phyloP scores from a whole-genome alignment of 1,140 invertebrate species.

The Formica selysi region DNA sequence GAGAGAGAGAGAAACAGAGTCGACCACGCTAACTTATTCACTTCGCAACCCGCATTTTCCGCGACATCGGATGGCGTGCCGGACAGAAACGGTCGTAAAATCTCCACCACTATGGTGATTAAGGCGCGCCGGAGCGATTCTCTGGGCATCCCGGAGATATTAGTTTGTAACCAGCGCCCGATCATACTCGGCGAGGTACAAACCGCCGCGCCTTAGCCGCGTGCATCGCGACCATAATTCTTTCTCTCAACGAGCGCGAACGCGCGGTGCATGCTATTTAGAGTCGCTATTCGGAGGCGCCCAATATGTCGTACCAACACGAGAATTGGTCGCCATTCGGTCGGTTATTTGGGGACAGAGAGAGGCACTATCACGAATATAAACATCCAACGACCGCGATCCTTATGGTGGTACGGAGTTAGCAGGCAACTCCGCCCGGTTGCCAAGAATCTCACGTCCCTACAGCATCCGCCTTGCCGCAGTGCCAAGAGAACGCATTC shows the following conservation, averaged over 20 bases:
- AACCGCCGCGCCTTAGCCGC: constrained; percentile 43
- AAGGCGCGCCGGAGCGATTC: background rate
- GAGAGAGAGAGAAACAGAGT: background rate
- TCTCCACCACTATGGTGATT: constrained; percentile 59
- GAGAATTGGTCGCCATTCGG: constrained; percentile 74
- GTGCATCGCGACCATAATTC: constrained; percentile 68
- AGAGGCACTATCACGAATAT: constrained; percentile 78
- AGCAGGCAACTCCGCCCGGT: constrained; percentile 70
- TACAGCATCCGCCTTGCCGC: constrained; percentile 68
- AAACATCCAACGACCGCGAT: constrained; percentile 79
- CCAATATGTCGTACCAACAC: constrained; percentile 71
- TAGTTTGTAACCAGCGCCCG: constrained; percentile 45
- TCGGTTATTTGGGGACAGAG: constrained; percentile 77
- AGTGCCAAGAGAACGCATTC: constrained; percentile 69
- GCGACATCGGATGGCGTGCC: constrained; percentile 53
- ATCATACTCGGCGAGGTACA: constrained; percentile 43
- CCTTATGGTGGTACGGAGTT: constrained; percentile 75
- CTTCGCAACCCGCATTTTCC: constrained; percentile 49
- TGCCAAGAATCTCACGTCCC: constrained; percentile 79
- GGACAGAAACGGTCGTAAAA: constrained; percentile 56
- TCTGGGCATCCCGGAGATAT: constrained; percentile 48
- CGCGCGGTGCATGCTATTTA: constrained; percentile 46
- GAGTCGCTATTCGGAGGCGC: constrained; percentile 71
- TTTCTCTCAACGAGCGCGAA: constrained; percentile 69
- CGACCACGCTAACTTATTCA: constrained; percentile 44